Evolutionary conservation across 2,113 vertebrate species (phyloP), one percentile per base, ranked within the genome.

Genomic region (Spilogale gracilis): DNA sequence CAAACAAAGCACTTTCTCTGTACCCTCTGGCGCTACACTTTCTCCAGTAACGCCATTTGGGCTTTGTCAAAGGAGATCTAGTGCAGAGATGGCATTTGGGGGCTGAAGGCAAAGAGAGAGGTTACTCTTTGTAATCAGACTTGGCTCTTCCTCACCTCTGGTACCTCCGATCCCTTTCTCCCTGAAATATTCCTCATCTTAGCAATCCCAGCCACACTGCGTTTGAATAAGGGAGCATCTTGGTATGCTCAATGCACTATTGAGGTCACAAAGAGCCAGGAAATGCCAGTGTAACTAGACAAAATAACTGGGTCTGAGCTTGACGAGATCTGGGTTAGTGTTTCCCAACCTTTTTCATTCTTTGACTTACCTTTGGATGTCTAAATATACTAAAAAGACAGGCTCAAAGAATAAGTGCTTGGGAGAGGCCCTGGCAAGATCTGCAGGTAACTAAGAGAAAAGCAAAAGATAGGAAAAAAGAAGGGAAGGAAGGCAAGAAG

Each of bases 261-360:
- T 38, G 61, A 96, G 81, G 63, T 92, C 85, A 95, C 9, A 61
- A 79, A 73, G 50, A 82, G n/a, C 89, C 73, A 96, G 84, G 79
- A 94, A 93, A 96, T 91, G 25, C 60, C 45, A 52, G 63, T 12
- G n/a, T n/a, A 74, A 12, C 5, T 4, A 74, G 45, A 56, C 25
- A 69, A 86, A 92, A 89, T 67, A 91, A 71, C 27, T 27, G 86
- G 12, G 54, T 89, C 16, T 6, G 27, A 25, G 32, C 60, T 95
- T 97, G 69, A 52, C 89, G 79, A 71, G 67, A 92, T 92, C 79
- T 95, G 48, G 78, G 58, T 88, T 89, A 93, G 74, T 80, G 54
- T 93, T 94, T 93, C 69, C 58, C 52, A 92, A 60, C 16, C 11
- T 38, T 84, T 84, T 56, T 88, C 69, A 45, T 88, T 89, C 69